Conservation (phyloP, 2,797 vertebrate genomes). For the Peromyscus aztecus region DNA sequence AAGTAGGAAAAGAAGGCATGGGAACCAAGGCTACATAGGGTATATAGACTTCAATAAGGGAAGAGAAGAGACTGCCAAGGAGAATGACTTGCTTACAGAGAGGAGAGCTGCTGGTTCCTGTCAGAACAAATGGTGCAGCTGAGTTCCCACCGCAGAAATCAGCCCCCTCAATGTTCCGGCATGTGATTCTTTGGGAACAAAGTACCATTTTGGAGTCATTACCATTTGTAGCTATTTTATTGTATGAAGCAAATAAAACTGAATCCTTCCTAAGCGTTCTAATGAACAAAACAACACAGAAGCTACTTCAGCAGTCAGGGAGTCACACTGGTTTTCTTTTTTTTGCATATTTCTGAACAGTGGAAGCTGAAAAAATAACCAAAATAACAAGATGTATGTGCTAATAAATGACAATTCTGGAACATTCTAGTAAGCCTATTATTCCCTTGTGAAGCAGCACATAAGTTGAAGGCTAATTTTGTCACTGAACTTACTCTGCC, state of each 20-base stretch:
- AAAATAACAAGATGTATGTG: slow-evolving; percentile 44
- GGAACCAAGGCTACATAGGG: neutral
- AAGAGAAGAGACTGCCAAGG: slow-evolving; percentile 40
- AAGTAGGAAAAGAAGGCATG: slow-evolving; percentile 17
- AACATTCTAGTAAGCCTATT: slow-evolving; percentile 4
- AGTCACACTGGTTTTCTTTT: slow-evolving; percentile 10
- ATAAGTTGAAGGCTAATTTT: slow-evolving; percentile 28
- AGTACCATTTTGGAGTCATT: slow-evolving; percentile 76
- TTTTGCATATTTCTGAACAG: slow-evolving; percentile 49
- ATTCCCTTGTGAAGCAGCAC: neutral
- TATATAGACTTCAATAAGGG: neutral
- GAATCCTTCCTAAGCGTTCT: slow-evolving; percentile 67
- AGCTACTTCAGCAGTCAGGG: slow-evolving; percentile 46
- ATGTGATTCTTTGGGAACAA: slow-evolving; percentile 78
- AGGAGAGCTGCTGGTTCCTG: slow-evolving; percentile 66
- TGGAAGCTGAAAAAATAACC: slow-evolving; percentile 47
- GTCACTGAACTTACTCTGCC: slow-evolving; percentile 7
- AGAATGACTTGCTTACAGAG: slow-evolving; percentile 49
- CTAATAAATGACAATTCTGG: slow-evolving; percentile 33
- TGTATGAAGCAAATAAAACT: slow-evolving; percentile 64
- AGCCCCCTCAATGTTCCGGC: slow-evolving; percentile 82
- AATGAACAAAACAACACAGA: slow-evolving; percentile 64
- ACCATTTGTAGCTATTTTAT: slow-evolving; percentile 77
- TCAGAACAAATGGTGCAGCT: slow-evolving; percentile 75
- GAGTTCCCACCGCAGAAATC: slow-evolving; percentile 70